Percentiles rank a stretch among this genome's conserved stretches.
Conservation (phyloP, 2,888 invertebrate genomes). For the Thecophora atra region DNA sequence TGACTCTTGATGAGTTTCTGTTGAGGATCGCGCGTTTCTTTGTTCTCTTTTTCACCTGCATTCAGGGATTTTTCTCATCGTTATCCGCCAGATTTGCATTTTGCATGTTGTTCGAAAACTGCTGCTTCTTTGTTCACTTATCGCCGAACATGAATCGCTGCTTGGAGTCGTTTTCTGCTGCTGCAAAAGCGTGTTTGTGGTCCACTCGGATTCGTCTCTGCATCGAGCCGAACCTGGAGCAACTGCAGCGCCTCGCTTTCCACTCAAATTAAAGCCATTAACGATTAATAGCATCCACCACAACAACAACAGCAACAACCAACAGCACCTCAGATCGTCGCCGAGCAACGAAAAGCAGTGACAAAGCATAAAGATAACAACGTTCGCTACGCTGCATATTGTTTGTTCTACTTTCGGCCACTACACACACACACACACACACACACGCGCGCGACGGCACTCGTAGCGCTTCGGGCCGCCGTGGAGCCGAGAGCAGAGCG, state of each 20-base stretch:
- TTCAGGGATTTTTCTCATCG: not conserved
- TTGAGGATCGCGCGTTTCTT: too few relatives aligned
- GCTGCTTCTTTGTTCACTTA: not conserved
- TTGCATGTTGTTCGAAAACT: not conserved
- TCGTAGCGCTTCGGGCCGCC: not conserved
- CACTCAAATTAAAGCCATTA: slow-evolving; percentile 26
- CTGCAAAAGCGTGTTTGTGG: slow-evolving; percentile 23
- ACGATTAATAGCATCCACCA: not conserved
- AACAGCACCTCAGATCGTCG: slow-evolving; percentile 11
- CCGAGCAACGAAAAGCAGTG: slow-evolving; percentile 23
- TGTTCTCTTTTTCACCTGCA: not conserved
- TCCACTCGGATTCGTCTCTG: not conserved
- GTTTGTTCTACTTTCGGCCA: slow-evolving; percentile 36
- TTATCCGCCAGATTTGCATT: not conserved
- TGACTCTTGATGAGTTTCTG: too few relatives aligned
- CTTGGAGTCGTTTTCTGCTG: slow-evolving; percentile 7
- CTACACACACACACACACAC: not conserved
- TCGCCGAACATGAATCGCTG: slow-evolving; percentile 24
- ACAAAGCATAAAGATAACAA: slow-evolving; percentile 33
- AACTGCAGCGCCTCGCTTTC: not conserved
- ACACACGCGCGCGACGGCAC: too few relatives aligned
- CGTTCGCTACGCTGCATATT: slow-evolving; percentile 23
- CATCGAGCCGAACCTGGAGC: not conserved
- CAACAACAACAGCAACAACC: not conserved
- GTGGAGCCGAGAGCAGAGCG: not conserved